Evolutionary conservation across 2,113 vertebrate species (phyloP).

Genomic region (Pseudopipra pipra): DNA sequence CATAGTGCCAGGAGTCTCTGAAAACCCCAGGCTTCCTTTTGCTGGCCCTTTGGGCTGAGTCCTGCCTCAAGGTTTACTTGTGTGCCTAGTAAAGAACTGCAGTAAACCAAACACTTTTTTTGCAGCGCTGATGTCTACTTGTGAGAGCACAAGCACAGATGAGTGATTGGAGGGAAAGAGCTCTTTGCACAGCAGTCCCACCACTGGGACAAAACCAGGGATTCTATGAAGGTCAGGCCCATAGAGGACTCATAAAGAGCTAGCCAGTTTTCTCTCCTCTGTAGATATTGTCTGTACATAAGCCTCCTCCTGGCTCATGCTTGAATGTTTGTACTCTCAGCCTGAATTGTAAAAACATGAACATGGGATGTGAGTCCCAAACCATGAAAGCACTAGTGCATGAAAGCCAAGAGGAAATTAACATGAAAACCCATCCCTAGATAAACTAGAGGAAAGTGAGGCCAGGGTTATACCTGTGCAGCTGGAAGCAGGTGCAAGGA

Average conservation of each 20-base stretch:
- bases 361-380: neutral
- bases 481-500: neutral
- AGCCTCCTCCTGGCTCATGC: neutral
- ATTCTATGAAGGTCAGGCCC: neutral
- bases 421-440: neutral
- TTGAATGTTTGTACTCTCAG: accelerated
- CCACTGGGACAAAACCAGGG: neutral
- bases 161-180: neutral
- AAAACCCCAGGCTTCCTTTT: neutral
- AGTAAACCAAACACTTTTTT: neutral
- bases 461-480: accelerated
- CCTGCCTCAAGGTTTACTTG: neutral
- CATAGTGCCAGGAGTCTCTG: neutral
- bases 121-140: neutral
- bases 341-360: neutral
- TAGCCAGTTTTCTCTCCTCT: neutral
- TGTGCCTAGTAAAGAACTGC: neutral
- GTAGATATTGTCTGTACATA: neutral
- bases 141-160: accelerated
- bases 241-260: neutral
- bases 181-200: neutral
- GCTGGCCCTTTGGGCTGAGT: neutral
- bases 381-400: neutral
- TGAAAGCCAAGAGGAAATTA: neutral
- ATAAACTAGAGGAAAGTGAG: neutral